Evolutionary conservation across 2,888 invertebrate species (phyloP), one percentile per base, ranked within the genome.

Genomic region (Agriopis aurantiaria): DNA sequence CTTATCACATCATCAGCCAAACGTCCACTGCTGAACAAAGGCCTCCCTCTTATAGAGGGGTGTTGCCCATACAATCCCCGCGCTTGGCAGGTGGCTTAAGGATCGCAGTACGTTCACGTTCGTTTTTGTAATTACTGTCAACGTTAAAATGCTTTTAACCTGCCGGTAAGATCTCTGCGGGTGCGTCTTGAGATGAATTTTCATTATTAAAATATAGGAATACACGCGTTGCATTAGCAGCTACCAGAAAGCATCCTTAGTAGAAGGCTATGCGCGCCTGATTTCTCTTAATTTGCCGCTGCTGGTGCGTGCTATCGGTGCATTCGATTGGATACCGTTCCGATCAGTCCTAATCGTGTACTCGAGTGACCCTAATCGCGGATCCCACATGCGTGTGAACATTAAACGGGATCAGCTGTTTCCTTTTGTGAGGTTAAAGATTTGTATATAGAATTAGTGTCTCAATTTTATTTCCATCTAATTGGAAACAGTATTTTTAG

Each of bases 281-380:
- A 69, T 69, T 69, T 69, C 65, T 69, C 65, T 61, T 43, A 62
- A 69, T 57, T 58, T 46, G 49, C 51, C n/a, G 53, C 45, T 56
- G 53, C 45, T 56, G 23, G 46, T 45, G 49, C 60, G 51, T 52
- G 60, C 12, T 48, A 55, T 45, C 51, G n/a, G n/a, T 12, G 48
- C 53, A 55, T 60, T 56, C 52, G 45, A 49, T 57, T 46, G 40
- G 43, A 23, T n/a, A 43, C 45, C 14, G 56, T 12, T 48, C 48
- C 9, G 8, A 65, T 59, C 45, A 17, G 14, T n/a, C 40, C 46
- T 61, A 17, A 67, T 64, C 41, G 10, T 48, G 8, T 40, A 49
- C 40, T 9, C 49, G 49, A 10, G 49, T 60, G 60, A 48, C 56
- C 57, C 49, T 57, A 57, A 49, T 41, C 17, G 64, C 49, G 12